Base-by-base conservation (phyloP, 1,140 invertebrate genomes). In the Leguminivora glycinivorella region DNA sequence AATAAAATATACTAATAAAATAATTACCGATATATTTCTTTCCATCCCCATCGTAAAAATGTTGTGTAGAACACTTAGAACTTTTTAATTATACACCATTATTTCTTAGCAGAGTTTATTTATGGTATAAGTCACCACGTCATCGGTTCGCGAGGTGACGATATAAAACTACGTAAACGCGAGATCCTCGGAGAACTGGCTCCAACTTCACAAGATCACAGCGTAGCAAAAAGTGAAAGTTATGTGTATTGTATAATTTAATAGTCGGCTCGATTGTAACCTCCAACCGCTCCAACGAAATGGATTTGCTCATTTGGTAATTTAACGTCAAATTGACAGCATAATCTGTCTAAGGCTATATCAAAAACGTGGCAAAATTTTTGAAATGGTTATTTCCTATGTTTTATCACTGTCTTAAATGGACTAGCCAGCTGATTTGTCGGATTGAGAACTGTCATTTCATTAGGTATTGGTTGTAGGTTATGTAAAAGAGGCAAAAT, bases 151-250 rank as follows among this genome's bases (percentile, higher is more conserved):
- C 6, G n/a, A 34, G 12, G 58, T 31, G 58, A 31, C 58, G 4
- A 25, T 63, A 63, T 9, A 17, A 63, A 31, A 52, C 7, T 9
- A 52, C 47, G 47, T 52, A 52, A 19, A 22, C 19, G 2, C 47
- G 17, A 22, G 9, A 10, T 52, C 19, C 47, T 52, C 47, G 10
- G 47, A 9, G 9, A 17, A 63, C 26, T 63, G 1, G 25, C 47
- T 63, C 34, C 58, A 29, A 19, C 47, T 52, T 52, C 58, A 63
- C 58, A 29, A 63, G 14, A 17, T 34, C 31, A 38, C 34, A 14
- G 34, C 34, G 34, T 17, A 31, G 26, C 58, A 63, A 63, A 63
- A 63, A 63, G 58, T 63, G 58, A 63, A 63, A 63, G 58, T 58
- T 3, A 63, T 17, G 29, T 63, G 26, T 63, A 52, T 52, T 52